Conservation (phyloP, 2,888 invertebrate species). For the Vanessa cardui region DNA sequence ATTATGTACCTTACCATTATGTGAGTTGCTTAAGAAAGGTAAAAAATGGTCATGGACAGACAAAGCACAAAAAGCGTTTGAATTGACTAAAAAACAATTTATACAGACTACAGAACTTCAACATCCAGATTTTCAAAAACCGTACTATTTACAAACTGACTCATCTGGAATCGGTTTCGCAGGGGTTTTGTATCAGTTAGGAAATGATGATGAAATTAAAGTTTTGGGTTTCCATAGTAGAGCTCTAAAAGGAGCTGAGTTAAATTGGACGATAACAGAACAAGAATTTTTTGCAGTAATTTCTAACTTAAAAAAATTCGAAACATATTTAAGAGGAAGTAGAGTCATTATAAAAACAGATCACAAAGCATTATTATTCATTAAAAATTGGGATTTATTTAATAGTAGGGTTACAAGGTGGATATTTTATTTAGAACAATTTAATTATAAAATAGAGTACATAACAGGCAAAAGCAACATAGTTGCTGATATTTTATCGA, state of each 20-base stretch:
- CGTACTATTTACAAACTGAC: conserved; percentile 11
- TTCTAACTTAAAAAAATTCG: conserved; percentile 41
- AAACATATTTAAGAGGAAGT: conserved; percentile 43
- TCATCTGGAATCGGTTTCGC: neutral
- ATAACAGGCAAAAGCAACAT: conserved; percentile 36
- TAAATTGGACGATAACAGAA: conserved; percentile 44
- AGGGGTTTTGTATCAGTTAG: neutral
- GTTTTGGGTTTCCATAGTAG: conserved; percentile 40
- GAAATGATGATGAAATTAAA: conserved; percentile 23
- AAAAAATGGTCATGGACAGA: conserved; percentile 37
- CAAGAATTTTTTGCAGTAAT: conserved; percentile 45
- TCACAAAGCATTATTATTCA: conserved; percentile 42
- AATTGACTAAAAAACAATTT: conserved; percentile 37
- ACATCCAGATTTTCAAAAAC: neutral
- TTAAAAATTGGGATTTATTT: conserved; percentile 42
- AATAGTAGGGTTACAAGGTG: conserved; percentile 41
- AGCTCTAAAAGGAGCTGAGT: conserved; percentile 29
- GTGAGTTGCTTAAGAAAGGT: conserved; percentile 39
- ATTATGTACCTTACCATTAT: too few relatives aligned
- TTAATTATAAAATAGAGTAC: conserved; percentile 41
- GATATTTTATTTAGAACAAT: conserved; percentile 42
- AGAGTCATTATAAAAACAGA: conserved; percentile 42
- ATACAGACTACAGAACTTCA: neutral
- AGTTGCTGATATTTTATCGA: conserved; percentile 33
- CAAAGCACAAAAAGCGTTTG: conserved; percentile 37